A percentile compares a stretch with the other conserved stretches of the same genome.
These are phyloP conservation scores for Pterois miles DNA, from an alignment of 2,797 vertebrate species.

Conservation along the genomic window DNA sequence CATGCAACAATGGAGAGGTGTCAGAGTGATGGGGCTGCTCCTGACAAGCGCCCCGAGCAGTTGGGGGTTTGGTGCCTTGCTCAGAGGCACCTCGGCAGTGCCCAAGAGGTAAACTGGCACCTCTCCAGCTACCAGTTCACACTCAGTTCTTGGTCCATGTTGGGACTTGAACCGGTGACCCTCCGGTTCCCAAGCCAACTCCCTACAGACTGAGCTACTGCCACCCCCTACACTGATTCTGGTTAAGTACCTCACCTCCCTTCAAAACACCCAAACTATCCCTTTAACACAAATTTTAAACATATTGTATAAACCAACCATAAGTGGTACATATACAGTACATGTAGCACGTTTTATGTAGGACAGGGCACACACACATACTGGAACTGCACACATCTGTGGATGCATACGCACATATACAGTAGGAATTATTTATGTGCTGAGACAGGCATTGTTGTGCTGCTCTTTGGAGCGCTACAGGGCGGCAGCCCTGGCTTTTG, in stretches of 20 bases:
- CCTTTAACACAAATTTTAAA: conserved; percentile 5
- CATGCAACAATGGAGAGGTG: too few species aligned
- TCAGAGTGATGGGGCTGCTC: too few species aligned
- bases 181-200: too few species aligned
- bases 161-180: too few species aligned
- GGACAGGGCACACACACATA: conserved; percentile 23
- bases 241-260: not conserved
- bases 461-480: conserved; percentile 73
- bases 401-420: conserved; percentile 31
- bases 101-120: too few species aligned
- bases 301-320: not conserved
- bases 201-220: too few species aligned
- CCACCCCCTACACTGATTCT: not conserved
- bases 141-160: too few species aligned
- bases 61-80: too few species aligned
- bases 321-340: not conserved
- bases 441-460: conserved; percentile 72
- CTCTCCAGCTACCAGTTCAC: too few species aligned
- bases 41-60: too few species aligned
- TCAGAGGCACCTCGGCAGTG: too few species aligned
- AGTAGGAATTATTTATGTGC: conserved; percentile 75
- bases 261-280: not conserved
- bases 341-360: not conserved
- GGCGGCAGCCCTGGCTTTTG: conserved; percentile 56
- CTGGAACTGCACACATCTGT: conserved; percentile 24